Percentiles rank a stretch among this genome's conserved stretches.
Evolutionary conservation across 2,888 invertebrate species (phyloP).

Genomic region (Pteria penguin): DNA sequence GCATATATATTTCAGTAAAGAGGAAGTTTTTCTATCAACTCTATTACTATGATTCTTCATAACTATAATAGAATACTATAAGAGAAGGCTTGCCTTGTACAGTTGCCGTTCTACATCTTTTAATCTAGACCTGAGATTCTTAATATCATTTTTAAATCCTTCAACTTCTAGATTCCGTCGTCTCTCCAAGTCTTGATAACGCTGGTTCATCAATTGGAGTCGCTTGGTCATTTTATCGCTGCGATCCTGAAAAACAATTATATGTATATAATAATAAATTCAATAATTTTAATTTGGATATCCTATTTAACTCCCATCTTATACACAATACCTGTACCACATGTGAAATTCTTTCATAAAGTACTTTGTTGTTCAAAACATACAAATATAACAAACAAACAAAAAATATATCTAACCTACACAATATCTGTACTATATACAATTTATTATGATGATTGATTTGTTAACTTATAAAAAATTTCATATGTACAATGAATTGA

Average conservation of each 20-base stretch:
- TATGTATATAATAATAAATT: not conserved
- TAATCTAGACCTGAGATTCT: constrained; percentile 77
- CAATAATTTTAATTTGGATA: not conserved
- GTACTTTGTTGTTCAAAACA: too few relatives aligned
- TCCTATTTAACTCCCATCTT: too few relatives aligned
- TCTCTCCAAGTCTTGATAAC: constrained; percentile 79
- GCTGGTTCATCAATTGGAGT: constrained; percentile 78
- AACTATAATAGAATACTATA: too few relatives aligned
- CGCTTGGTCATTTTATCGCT: constrained; percentile 79
- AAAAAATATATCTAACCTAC: too few relatives aligned
- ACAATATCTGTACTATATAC: too few relatives aligned
- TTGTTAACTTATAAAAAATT: not conserved
- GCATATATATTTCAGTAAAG: too few relatives aligned
- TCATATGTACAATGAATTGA: too few relatives aligned
- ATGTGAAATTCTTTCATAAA: too few relatives aligned
- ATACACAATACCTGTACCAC: too few relatives aligned
- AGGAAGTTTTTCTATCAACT: too few relatives aligned
- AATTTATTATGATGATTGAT: not conserved
- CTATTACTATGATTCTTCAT: too few relatives aligned
- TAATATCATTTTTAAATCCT: constrained; percentile 81
- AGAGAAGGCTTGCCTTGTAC: constrained; percentile 79
- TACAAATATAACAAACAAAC: too few relatives aligned
- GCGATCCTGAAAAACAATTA: constrained; percentile 69
- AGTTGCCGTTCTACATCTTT: constrained; percentile 80
- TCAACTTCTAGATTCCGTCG: constrained; percentile 80